Base-by-base conservation (phyloP, 1,140 invertebrate genomes). In the Belonocnema kinseyi region DNA sequence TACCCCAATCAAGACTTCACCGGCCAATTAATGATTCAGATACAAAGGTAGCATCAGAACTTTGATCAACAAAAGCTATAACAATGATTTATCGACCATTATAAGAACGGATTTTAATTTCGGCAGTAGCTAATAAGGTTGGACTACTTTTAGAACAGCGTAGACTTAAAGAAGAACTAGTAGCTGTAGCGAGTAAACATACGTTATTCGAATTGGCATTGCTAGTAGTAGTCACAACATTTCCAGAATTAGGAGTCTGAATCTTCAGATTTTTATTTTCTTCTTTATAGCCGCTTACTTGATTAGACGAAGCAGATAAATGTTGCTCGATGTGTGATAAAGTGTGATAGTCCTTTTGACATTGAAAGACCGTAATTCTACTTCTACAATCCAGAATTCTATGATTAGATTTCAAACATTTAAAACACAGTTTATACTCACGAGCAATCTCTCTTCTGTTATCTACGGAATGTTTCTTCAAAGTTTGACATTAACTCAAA, bases 361-460 rank as follows among this genome's bases (percentile, higher is more conserved):
- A 82, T 58, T 74, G 74, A 8, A 50, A 16, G 61, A 77, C 81
- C 19, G 61, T 83, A 14, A 51, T 13, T 17, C 72, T 75, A 3
- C 10, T 50, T 2, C 71, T 72, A 50, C 82, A 83, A n/a, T 19
- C 33, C 51, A 26, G 76, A 26, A n/a, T 51, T 72, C 19, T 52
- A 72, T 82, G 79, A n/a, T 56, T 66, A 5, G 52, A 16, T 52
- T 75, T 76, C 19, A 80, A 54, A 53, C 80, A 84, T n/a, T 26
- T 56, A 56, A 76, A 80, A 72, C 80, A 13, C n/a, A n/a, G n/a
- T n/a, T n/a, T n/a, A n/a, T n/a, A n/a, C n/a, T n/a, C n/a, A n/a
- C n/a, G n/a, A n/a, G 52, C 82, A 17, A 77, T 52, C 13, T 76
- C 52, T 26, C 76, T 73, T 50, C 75, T 50, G 14, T 78, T 70